Base-by-base conservation (phyloP, 1,140 invertebrate species). In the Reticulitermes speratus region DNA sequence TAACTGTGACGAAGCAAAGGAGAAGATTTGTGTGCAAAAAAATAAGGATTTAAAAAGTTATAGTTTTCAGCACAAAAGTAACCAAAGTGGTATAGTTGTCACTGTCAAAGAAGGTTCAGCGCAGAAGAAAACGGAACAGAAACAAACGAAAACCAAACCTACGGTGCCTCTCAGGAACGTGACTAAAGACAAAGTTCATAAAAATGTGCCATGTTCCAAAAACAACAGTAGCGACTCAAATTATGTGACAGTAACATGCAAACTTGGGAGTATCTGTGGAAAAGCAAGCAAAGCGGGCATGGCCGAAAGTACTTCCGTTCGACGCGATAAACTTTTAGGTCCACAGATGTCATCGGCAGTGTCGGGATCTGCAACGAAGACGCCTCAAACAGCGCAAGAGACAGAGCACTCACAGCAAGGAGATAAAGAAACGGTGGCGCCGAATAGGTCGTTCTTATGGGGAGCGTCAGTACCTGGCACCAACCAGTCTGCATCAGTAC, bases 371-470 rank as follows among this genome's bases (percentile, higher is more conserved):
- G 8, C 38, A n/a, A 52, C 23, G 8, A n/a, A 44, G 7, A 30
- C 44, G 19, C 82, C 21, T n/a, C 3, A 82, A 1, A n/a, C 65
- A 30, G 9, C 25, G 2, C 52, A 19, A 21, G 52, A 55, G 19
- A 55, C 16, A 19, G 19, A 55, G 5, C 8, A 55, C 65, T 59
- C 30, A 7, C 52, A 86, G 25, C n/a, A 84, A 30, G 30, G 8
- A n/a, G 38, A 48, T 6, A 75, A 16, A 65, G 44, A 44, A 32
- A n/a, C 44, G 16, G 38, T 86, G 59, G 3, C 7, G 2, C 85
- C 85, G 9, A 86, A 86, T 65, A 69, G 23, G 21, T 86, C 85
- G n/a, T 86, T 86, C 85, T n/a, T 86, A 32, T 86, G 85, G 85
- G 85, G 85, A 9, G n/a, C 25, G 19, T 38, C 85, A 16, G 23